Percentiles rank a stretch among this genome's conserved stretches.
Evolutionary conservation across 2,888 invertebrate genomes (phyloP).

Genomic region (Rhamnusium bicolor): DNA sequence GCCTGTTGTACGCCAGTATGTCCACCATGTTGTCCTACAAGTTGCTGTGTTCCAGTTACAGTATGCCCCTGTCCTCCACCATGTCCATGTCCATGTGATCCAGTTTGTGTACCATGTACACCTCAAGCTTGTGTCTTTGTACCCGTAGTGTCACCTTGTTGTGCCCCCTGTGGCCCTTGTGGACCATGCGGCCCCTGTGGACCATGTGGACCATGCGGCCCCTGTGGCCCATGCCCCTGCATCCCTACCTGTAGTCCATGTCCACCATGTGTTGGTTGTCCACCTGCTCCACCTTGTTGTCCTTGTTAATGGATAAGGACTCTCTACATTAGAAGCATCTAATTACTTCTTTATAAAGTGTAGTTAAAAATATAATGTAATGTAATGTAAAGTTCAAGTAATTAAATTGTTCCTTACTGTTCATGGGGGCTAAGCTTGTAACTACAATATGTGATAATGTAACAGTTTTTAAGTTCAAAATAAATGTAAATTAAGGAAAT

Average conservation of each 20-base stretch:
- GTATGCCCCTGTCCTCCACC: slow-evolving; percentile 49
- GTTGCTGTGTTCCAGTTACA: slow-evolving; percentile 48
- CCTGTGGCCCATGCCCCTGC: not conserved
- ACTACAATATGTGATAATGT: slow-evolving; percentile 9
- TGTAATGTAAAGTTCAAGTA: not conserved
- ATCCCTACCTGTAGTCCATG: not conserved
- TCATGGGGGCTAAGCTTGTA: slow-evolving; percentile 7
- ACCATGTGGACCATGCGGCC: slow-evolving; percentile 5
- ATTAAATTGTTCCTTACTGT: not conserved
- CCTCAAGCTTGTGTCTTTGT: slow-evolving; percentile 51
- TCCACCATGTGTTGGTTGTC: slow-evolving; percentile 4
- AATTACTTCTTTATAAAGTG: not conserved
- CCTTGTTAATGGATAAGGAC: not conserved
- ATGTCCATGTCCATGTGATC: slow-evolving; percentile 33
- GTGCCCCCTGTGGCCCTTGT: slow-evolving; percentile 31
- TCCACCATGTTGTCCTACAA: slow-evolving; percentile 45
- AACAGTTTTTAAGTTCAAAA: not conserved
- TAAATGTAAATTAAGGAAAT: not conserved
- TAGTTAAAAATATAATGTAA: not conserved
- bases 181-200: slow-evolving; percentile 25
- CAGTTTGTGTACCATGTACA: slow-evolving; percentile 44
- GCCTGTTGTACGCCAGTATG: slow-evolving; percentile 33
- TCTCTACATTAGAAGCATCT: not conserved
- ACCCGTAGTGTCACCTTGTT: slow-evolving; percentile 48
- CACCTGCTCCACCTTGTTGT: not conserved